Base-by-base conservation (phyloP, 2,888 invertebrate genomes). In the Pachycephus smyrnensis region DNA sequence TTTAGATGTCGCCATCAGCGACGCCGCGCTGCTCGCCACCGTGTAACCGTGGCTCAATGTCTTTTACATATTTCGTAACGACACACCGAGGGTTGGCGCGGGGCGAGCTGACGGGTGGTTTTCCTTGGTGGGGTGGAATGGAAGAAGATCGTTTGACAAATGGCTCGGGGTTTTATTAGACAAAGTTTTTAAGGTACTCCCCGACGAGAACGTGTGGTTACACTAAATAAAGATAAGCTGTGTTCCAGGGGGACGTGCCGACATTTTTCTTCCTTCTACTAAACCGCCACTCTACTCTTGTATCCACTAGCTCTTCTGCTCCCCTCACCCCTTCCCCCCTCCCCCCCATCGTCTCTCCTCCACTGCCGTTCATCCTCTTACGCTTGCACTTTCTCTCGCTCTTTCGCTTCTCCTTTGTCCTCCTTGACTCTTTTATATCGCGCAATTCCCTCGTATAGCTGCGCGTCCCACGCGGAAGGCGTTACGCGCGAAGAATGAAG, bases 1-100 rank as follows among this genome's bases (percentile, higher is more conserved):
- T 91, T 91, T 91, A 91, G 89, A 91, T 91, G 90, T 88, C 87
- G 84, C 84, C 89, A 89, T 89, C 89, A 86, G 83, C 85, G 85
- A 82, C 75, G 40, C 83, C 80, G 76, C 35, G 32, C 12, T 4
- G 84, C 86, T 83, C 80, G 78, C 84, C 83, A 77, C 83, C 83
- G 84, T 79, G 76, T 69, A 78, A 79, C 68, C 69, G 37, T 78
- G 80, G 75, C 81, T 81, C 79, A 86, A 87, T 90, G 87, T 88
- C 87, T 89, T 90, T 91, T 91, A 90, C 91, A 91, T 90, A 90
- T 79, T 74, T 86, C 84, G 83, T 81, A 82, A 82, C 84, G 77
- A 80, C 32, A 69, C 81, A 77, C 81, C 80, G 82, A 80, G 81
- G 84, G 80, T 76, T 76, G 80, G 78, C 78, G 76, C 79, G 78